phyloP scores from a whole-genome alignment of 2,797 vertebrate species.

The Anabacerthia variegaticeps region DNA sequence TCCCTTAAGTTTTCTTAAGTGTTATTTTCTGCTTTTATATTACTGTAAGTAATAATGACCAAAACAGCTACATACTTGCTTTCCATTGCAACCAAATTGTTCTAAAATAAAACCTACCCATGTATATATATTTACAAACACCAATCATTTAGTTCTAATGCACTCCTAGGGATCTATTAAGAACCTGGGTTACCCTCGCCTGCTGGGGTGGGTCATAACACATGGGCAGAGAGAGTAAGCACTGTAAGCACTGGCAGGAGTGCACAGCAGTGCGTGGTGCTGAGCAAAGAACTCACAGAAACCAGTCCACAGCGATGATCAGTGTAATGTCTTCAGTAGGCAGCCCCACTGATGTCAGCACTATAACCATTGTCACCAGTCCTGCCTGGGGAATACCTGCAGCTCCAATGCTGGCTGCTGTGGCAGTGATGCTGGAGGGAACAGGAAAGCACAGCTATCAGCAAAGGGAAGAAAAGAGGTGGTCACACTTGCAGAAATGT shows the following conservation, averaged over 20 bases:
- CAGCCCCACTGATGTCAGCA: conserved; percentile 96
- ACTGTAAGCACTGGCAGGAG: neutral
- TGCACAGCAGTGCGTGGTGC: neutral
- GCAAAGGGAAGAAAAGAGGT: neutral
- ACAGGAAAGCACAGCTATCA: neutral
- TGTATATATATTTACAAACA: neutral
- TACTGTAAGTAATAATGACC: neutral
- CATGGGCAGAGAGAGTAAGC: neutral
- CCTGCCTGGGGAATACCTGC: conserved; percentile 98
- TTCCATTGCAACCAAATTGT: neutral
- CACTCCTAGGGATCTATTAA: neutral
- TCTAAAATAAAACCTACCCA: neutral
- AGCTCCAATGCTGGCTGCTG: conserved; percentile 95
- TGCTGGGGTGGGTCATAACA: neutral
- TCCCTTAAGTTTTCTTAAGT: neutral
- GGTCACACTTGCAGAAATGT: neutral
- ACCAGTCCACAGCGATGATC: conserved; percentile 98
- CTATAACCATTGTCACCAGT: conserved; percentile 98
- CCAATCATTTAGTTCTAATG: neutral
- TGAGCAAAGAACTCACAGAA: conserved; percentile 88
- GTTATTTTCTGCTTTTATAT: neutral
- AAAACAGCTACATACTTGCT: neutral
- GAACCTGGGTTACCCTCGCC: neutral
- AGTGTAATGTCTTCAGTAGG: conserved; percentile 96
- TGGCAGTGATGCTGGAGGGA: conserved; percentile 90